Evolutionary conservation across 1,140 invertebrate species (phyloP), one percentile per base, ranked within the genome.

Genomic region (Glomeris maerens): DNA sequence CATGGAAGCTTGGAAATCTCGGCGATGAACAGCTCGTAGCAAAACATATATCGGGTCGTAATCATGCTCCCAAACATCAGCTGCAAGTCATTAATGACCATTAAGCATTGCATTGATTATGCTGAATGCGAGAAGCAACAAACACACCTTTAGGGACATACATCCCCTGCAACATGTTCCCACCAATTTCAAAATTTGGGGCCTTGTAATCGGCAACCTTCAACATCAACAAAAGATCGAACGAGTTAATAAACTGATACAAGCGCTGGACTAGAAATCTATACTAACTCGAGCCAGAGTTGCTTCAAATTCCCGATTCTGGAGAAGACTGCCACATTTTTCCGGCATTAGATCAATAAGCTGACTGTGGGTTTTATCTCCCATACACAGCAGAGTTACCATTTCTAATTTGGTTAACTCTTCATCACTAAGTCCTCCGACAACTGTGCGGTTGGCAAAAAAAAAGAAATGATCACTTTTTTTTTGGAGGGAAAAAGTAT

Each of bases 11-110:
- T 96, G 92, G 64, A 92, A 94, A 65, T 98, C 92, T 59, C 82
- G 76, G 29, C 88, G 70, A 68, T 96, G 89, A 1, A 95, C 85
- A 23, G 89, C 88, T 60, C 93, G 71, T 1, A 94, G 68, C 21
- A 92, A 70, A 3, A 94, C 85, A 66, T 94, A 88, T 41, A 98
- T 76, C 2, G 93, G 93, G 72, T 97, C 89, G 65, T 91, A 98
- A 57, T 91, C 78, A 49, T 80, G 74, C 61, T 91, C 80, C 92
- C 92, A 97, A 22, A 96, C 83, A 22, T 76, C 70, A 27, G 83
- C 63, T 62, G 52, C 26, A 51, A 55, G 25, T 21, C 25, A 42
- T 5, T 5, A 21, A 21, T 17, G 25, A 42, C 20, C 5, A 17
- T 42, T n/a, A n/a, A n/a, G n/a, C 17, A 36, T 36, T 36, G 31